phyloP scores from a whole-genome alignment of 2,113 vertebrate species.

The Suricata suricatta region DNA sequence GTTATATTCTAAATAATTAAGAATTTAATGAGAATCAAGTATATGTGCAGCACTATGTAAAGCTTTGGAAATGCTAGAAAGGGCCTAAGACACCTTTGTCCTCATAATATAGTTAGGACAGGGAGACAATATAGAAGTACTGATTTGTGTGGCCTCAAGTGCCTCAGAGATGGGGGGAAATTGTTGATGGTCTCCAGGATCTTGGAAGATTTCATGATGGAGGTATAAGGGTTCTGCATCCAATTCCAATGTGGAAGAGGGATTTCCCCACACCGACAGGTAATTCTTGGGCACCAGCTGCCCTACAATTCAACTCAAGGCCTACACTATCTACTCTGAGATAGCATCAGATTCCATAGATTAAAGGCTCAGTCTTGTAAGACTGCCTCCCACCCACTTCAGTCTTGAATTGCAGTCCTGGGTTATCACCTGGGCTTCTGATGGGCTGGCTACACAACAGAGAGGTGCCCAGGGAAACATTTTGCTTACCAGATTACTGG shows the following conservation, averaged over 20 bases:
- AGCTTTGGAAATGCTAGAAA: conserved; percentile 2
- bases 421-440: background rate
- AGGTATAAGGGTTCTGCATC: background rate
- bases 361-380: background rate
- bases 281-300: background rate
- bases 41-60: background rate
- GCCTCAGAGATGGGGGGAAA: background rate
- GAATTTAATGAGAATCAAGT: background rate
- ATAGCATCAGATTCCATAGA: background rate
- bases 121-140: background rate
- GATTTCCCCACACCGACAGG: background rate
- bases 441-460: background rate
- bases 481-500: background rate
- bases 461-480: background rate
- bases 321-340: background rate
- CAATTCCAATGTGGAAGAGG: background rate
- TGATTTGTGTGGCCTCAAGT: background rate
- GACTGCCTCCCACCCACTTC: background rate
- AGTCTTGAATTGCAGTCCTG: background rate
- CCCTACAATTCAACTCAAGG: background rate
- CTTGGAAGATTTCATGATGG: background rate
- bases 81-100: background rate
- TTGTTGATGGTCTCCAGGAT: background rate
- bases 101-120: background rate
- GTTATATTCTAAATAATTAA: background rate